Evolutionary conservation across 2,888 invertebrate species (phyloP).

Genomic region (Laothoe populi): DNA sequence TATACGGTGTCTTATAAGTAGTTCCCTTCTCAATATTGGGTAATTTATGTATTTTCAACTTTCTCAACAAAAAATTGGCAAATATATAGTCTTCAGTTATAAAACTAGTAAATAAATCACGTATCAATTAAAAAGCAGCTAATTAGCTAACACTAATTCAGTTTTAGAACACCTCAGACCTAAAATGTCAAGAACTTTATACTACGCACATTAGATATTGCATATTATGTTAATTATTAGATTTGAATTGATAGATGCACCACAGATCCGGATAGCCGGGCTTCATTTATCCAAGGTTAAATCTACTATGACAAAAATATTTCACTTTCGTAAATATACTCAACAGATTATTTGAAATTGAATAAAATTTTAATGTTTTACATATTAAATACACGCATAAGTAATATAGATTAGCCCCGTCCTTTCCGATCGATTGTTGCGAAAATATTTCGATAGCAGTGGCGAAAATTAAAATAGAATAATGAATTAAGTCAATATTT

Average conservation of each 20-base stretch:
- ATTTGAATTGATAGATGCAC: background rate
- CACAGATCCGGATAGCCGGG: background rate
- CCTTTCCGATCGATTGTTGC: background rate
- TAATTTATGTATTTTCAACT: too few species aligned
- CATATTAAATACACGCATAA: background rate
- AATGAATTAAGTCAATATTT: constrained; percentile 8
- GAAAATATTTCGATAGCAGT: background rate
- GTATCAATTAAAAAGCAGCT: background rate
- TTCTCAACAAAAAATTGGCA: too few species aligned
- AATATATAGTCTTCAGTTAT: too few species aligned
- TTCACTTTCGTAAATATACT: background rate
- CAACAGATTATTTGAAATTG: background rate
- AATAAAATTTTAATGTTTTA: background rate
- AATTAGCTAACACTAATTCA: background rate
- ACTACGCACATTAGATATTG: background rate
- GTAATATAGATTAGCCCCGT: background rate
- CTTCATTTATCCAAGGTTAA: constrained; percentile 23
- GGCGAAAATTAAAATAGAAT: background rate
- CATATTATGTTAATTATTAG: background rate
- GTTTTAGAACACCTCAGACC: background rate
- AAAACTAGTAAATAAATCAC: background rate
- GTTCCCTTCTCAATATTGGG: too few species aligned
- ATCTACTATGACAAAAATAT: constrained; percentile 21
- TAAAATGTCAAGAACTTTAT: constrained; percentile 16
- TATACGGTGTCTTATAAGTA: too few species aligned